phyloP scores from a whole-genome alignment of 1,140 invertebrate species.

The Mactra quadrangularis region DNA sequence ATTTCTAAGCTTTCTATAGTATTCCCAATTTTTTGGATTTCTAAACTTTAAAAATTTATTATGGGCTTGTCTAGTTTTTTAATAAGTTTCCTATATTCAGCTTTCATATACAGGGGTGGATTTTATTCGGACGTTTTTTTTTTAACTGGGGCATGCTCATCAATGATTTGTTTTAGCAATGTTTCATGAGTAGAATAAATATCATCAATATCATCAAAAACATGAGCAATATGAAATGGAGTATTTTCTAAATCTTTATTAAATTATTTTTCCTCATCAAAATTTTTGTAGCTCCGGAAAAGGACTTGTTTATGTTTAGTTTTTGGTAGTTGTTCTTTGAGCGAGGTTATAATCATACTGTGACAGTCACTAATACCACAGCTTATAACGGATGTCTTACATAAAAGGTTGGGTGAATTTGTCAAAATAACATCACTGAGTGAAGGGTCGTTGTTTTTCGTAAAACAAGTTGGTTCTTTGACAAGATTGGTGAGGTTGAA shows the following conservation, averaged over 20 bases:
- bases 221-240: neutral
- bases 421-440: slow-evolving; percentile 50
- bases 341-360: too few species aligned
- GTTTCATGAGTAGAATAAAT: slow-evolving; percentile 2
- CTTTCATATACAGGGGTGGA: neutral
- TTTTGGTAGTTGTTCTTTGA: too few species aligned
- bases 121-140: neutral
- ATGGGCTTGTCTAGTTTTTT: too few species aligned
- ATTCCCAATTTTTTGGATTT: too few species aligned
- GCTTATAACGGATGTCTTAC: slow-evolving; percentile 16
- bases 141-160: slow-evolving; percentile 24
- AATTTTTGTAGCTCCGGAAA: slow-evolving; percentile 19
- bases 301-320: too few species aligned
- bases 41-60: too few species aligned
- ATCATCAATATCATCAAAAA: slow-evolving; percentile 15
- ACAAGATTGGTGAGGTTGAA: too few species aligned
- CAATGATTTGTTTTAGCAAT: neutral
- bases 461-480: slow-evolving; percentile 40
- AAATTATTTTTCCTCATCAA: neutral
- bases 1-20: too few species aligned
- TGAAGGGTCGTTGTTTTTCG: slow-evolving; percentile 7
- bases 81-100: neutral
- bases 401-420: slow-evolving; percentile 14
- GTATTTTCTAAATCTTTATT: slow-evolving; percentile 2
- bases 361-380: too few species aligned